These are phyloP conservation scores for Ameiurus melas DNA, from an alignment of 2,113 vertebrate genomes.

Conservation along the genomic window DNA sequence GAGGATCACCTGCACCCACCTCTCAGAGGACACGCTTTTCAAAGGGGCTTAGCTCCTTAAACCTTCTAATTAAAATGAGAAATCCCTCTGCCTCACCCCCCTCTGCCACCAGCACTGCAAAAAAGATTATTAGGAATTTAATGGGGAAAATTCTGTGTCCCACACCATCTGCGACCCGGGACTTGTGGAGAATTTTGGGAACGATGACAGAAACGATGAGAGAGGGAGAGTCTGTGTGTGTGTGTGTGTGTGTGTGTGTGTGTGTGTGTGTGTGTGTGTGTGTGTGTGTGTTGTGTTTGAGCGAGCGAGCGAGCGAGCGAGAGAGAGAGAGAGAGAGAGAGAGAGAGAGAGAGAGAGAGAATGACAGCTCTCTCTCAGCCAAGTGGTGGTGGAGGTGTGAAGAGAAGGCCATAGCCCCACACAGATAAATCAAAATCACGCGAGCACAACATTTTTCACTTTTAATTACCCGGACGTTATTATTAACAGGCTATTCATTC, in stretches of 20 bases:
- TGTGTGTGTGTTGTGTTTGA: background rate
- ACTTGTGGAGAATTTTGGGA: constrained; percentile 85
- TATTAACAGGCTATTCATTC: constrained; percentile 82
- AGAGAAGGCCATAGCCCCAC: constrained; percentile 67
- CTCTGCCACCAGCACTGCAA: constrained; percentile 67
- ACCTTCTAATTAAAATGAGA: constrained; percentile 95
- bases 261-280: background rate
- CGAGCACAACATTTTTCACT: constrained; percentile 87
- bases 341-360: constrained; percentile 25
- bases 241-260: background rate
- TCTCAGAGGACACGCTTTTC: constrained; percentile 85
- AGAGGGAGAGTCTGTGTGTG: background rate
- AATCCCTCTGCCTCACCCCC: constrained; percentile 84
- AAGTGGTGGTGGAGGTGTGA: constrained; percentile 48
- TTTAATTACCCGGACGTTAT: constrained; percentile 92
- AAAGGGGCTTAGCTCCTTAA: constrained; percentile 93
- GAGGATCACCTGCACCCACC: constrained; percentile 87
- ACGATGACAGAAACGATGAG: constrained; percentile 74
- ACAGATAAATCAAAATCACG: constrained; percentile 87
- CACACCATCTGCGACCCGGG: constrained; percentile 91
- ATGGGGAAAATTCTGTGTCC: constrained; percentile 88
- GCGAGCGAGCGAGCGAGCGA: background rate
- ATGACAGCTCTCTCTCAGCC: constrained; percentile 49
- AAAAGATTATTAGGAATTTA: constrained; percentile 96
- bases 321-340: constrained; percentile 5